Evolutionary conservation across 2,888 invertebrate genomes (phyloP).

Genomic region (Habrosyne pyritoides): DNA sequence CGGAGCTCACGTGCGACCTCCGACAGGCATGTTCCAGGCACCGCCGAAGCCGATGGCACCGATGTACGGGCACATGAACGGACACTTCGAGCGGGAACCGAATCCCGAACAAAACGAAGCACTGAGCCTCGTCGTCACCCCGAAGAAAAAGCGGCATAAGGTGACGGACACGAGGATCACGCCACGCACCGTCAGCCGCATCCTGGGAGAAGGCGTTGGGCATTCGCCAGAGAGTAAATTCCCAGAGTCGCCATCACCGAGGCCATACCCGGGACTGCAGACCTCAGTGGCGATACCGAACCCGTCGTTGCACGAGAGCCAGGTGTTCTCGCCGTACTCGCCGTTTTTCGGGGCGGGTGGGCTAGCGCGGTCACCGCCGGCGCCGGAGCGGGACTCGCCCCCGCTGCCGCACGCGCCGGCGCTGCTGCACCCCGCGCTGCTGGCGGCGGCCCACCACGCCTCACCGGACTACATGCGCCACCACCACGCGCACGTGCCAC

Average conservation of each 20-base stretch:
- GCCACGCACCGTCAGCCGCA: constrained; percentile 94
- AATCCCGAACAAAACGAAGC: constrained; percentile 96
- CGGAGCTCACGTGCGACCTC: constrained; percentile 82
- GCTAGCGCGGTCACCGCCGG: constrained; percentile 83
- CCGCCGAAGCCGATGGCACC: constrained; percentile 90
- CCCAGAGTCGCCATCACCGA: constrained; percentile 88
- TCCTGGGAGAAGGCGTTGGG: constrained; percentile 91
- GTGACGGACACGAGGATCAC: constrained; percentile 97
- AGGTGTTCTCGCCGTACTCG: constrained; percentile 96
- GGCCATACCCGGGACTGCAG: constrained; percentile 92
- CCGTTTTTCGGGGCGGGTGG: constrained; percentile 91
- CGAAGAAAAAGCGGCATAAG: constrained; percentile 98
- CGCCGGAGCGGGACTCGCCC: constrained; percentile 90
- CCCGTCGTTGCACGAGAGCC: constrained; percentile 96
- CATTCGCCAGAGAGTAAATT: constrained; percentile 85
- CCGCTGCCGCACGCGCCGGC: constrained; percentile 93
- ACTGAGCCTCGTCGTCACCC: constrained; percentile 96
- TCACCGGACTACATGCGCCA: constrained; percentile 90
- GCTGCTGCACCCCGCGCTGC: constrained; percentile 92
- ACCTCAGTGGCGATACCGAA: constrained; percentile 98
- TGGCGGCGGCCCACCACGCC: constrained; percentile 92
- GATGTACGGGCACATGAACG: constrained; percentile 86
- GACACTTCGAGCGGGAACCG: constrained; percentile 86
- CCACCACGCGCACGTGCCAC: constrained; percentile 90
- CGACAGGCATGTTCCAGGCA: constrained; percentile 91